A percentile compares a stretch with the other conserved stretches of the same genome.
phyloP scores from a whole-genome alignment of 1,140 invertebrate genomes.

The Diabrotica undecimpunctata region DNA sequence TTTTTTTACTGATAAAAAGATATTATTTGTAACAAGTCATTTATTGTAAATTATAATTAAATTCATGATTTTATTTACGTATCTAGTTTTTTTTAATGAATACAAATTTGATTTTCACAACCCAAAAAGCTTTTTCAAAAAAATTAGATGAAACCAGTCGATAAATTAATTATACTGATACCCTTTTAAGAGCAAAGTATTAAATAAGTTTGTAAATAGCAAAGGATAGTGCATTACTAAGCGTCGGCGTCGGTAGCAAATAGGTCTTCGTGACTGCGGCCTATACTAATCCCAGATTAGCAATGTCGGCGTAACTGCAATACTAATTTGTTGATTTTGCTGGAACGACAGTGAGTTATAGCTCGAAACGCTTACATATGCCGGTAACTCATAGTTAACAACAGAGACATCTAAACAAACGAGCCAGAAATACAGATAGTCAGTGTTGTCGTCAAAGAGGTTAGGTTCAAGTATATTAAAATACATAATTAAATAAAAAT shows the following conservation, averaged over 20 bases:
- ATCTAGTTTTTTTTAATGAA: too few relatives aligned
- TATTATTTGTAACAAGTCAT: too few relatives aligned
- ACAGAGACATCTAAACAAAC: conserved; percentile 31
- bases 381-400: conserved; percentile 36
- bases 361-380: conserved; percentile 41
- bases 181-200: conserved; percentile 10
- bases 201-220: conserved; percentile 27
- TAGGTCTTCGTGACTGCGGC: conserved; percentile 42
- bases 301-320: conserved; percentile 47
- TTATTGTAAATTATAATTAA: too few relatives aligned
- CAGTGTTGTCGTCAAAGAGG: background rate
- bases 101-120: too few relatives aligned
- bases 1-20: too few relatives aligned
- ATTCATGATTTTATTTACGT: too few relatives aligned
- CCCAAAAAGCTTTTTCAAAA: too few relatives aligned
- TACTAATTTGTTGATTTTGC: conserved; percentile 50
- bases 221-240: conserved; percentile 29
- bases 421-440: conserved; percentile 5
- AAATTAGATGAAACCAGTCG: too few relatives aligned
- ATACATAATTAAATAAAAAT: too few relatives aligned
- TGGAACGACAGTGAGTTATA: conserved; percentile 48
- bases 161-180: background rate
- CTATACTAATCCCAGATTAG: conserved; percentile 46
- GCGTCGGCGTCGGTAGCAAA: conserved; percentile 26
- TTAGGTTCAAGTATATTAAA: too few relatives aligned